phyloP scores from a whole-genome alignment of 1,140 invertebrate genomes.

The Bilobella aurantiaca region DNA sequence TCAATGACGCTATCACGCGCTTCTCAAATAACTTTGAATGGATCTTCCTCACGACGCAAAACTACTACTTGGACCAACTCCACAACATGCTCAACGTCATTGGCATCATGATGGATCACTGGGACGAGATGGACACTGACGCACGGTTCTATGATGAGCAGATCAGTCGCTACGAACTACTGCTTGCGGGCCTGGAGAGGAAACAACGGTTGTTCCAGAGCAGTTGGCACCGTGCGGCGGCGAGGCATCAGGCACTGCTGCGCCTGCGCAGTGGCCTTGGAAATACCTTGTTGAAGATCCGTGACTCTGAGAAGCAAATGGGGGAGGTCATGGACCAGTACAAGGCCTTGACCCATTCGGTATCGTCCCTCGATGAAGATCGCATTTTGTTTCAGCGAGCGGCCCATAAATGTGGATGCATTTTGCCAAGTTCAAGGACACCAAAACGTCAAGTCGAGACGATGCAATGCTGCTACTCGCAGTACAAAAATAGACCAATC shows the following conservation, averaged over 20 bases:
- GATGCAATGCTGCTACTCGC: neutral
- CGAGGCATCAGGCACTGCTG: neutral
- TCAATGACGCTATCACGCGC: slow-evolving; percentile 1
- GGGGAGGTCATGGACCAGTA: neutral
- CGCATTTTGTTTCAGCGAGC: neutral
- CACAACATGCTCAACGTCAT: slow-evolving; percentile 77
- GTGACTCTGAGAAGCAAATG: neutral
- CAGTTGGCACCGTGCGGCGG: neutral
- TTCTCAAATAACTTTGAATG: slow-evolving; percentile 48
- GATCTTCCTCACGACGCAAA: slow-evolving; percentile 52
- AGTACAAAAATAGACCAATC: no score
- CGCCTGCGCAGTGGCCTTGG: neutral
- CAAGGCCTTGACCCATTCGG: neutral
- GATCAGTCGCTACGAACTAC: neutral
- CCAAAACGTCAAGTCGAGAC: neutral
- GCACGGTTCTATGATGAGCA: neutral
- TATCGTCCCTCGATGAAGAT: neutral
- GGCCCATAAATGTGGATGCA: neutral
- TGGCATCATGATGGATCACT: slow-evolving; percentile 32
- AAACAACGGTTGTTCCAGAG: neutral
- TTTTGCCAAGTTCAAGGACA: neutral
- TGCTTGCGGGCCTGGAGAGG: neutral
- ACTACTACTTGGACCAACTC: slow-evolving; percentile 88
- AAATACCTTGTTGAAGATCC: neutral
- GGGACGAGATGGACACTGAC: neutral